Percentiles rank a stretch among this genome's conserved stretches.
Conservation (phyloP, 1,140 invertebrate species). For the Lamellibrachia luymesi region DNA sequence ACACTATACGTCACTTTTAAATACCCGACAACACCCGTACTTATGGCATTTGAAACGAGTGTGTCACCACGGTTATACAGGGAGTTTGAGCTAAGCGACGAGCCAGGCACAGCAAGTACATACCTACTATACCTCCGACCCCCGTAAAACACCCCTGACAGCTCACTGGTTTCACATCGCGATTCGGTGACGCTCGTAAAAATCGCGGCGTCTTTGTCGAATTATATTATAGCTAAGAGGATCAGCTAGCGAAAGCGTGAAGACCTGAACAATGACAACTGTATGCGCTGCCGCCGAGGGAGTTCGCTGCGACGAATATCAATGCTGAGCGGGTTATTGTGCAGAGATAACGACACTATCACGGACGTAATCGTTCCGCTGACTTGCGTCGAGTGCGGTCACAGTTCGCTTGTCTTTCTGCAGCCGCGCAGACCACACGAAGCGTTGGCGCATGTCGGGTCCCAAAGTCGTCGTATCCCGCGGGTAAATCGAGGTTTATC, state of each 20-base stretch:
- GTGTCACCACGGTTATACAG: no score
- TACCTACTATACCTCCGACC: background rate
- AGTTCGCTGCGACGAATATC: background rate
- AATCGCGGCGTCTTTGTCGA: background rate
- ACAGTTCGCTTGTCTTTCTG: background rate
- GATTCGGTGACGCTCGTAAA: background rate
- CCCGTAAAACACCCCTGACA: background rate
- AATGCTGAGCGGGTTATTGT: background rate
- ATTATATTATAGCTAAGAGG: slow-evolving; percentile 5
- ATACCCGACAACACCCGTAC: no score
- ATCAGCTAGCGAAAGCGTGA: background rate
- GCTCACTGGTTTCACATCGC: background rate
- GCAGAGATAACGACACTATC: background rate
- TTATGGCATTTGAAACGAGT: no score
- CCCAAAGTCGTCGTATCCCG: background rate
- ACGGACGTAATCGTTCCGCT: background rate
- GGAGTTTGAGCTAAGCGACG: no score
- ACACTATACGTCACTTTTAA: no score
- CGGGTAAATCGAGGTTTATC: background rate
- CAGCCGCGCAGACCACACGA: background rate
- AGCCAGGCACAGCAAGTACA: background rate
- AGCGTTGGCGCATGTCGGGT: background rate
- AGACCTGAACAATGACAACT: background rate
- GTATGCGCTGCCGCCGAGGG: background rate
- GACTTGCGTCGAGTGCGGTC: background rate